These are phyloP conservation scores for Macrocentrus cingulum DNA, from an alignment of 1,140 invertebrate species.

Conservation along the genomic window DNA sequence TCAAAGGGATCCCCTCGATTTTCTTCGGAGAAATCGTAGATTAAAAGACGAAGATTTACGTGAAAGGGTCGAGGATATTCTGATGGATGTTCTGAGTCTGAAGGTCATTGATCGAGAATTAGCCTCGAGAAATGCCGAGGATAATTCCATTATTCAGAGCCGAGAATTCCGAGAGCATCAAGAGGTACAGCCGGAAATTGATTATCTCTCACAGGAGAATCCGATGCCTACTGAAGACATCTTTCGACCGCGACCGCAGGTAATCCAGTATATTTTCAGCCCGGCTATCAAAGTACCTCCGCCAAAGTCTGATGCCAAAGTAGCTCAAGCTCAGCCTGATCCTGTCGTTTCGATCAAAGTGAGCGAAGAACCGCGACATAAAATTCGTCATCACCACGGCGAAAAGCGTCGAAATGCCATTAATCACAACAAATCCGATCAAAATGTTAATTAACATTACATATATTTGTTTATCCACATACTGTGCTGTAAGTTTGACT, in stretches of 20 bases:
- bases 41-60: no score
- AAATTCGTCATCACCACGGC: conserved; percentile 45
- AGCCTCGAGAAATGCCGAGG: neutral
- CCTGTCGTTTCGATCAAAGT: conserved; percentile 41
- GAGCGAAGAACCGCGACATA: conserved; percentile 39
- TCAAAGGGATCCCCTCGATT: neutral
- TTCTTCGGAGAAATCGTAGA: neutral
- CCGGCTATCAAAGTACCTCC: conserved; percentile 7
- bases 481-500: no score
- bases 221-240: conserved; percentile 32
- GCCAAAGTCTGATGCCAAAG: conserved; percentile 32
- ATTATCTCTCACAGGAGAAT: neutral
- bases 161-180: no score
- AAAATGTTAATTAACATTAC: conserved; percentile 21
- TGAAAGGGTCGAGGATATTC: neutral
- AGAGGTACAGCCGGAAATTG: neutral
- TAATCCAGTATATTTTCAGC: conserved; percentile 41
- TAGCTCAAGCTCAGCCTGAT: conserved; percentile 26
- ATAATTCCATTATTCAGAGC: neutral
- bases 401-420: conserved; percentile 34
- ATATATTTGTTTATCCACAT: no score
- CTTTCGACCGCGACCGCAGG: conserved; percentile 39
- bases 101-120: neutral
- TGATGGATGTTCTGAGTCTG: neutral
- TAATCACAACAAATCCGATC: conserved; percentile 24